Evolutionary conservation across 1,140 invertebrate species (phyloP).

Genomic region (Eupeodes corollae): DNA sequence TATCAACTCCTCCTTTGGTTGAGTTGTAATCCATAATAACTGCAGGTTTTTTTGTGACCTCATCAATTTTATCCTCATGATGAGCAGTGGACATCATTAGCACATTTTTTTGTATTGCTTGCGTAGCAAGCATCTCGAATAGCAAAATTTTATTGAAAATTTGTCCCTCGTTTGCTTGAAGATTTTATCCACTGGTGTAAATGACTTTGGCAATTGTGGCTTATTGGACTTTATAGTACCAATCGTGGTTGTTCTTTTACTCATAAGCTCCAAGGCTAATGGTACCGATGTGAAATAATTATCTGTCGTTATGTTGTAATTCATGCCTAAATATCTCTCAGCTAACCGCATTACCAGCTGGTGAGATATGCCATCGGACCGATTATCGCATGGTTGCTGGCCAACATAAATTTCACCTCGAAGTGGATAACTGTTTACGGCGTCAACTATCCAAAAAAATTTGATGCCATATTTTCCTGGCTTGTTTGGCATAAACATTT

Average conservation of each 20-base stretch:
- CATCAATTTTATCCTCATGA: constrained; percentile 6
- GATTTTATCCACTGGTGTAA: neutral
- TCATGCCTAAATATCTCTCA: neutral
- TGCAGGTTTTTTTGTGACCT: constrained; percentile 7
- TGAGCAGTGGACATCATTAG: constrained; percentile 6
- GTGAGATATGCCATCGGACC: neutral
- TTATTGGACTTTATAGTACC: constrained; percentile 11
- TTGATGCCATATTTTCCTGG: constrained; percentile 10
- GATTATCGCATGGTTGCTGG: neutral
- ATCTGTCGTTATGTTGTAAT: constrained; percentile 5
- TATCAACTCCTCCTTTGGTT: constrained; percentile 14
- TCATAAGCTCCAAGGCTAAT: neutral
- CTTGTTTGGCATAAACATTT: constrained; percentile 33
- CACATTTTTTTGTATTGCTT: constrained; percentile 6
- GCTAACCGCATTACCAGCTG: neutral
- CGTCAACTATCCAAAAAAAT: constrained; percentile 6
- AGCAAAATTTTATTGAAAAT: neutral
- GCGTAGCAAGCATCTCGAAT: constrained; percentile 2
- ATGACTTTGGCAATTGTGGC: neutral
- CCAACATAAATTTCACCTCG: neutral
- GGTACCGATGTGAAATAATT: constrained; percentile 6
- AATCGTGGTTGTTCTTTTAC: constrained; percentile 4
- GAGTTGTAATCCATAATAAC: constrained; percentile 13
- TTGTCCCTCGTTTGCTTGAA: neutral
- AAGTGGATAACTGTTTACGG: constrained; percentile 7